Conservation (phyloP, 2,113 vertebrate species). For the Corydoras sp. region DNA sequence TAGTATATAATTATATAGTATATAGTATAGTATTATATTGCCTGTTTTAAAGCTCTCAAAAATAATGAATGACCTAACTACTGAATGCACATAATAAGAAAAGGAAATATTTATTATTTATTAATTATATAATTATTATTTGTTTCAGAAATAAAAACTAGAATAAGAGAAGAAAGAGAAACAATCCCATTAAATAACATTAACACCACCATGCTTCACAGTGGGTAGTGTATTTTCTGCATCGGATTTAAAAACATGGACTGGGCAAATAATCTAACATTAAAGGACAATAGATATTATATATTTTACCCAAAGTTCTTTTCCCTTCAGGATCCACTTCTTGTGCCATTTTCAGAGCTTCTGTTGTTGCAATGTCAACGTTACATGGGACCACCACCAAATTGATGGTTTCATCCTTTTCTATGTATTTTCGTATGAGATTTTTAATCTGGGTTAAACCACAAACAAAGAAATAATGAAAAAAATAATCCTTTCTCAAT, state of each 20-base stretch:
- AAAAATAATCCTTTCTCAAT: background rate
- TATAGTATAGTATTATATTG: too few species aligned
- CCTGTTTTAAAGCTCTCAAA: too few species aligned
- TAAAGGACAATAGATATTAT: background rate
- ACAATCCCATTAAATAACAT: too few species aligned
- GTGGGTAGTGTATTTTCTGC: too few species aligned
- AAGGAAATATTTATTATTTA: too few species aligned
- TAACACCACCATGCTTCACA: too few species aligned
- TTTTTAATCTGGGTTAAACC: slow-evolving; percentile 60
- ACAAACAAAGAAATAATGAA: background rate
- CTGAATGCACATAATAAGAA: too few species aligned
- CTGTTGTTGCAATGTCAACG: slow-evolving; percentile 77
- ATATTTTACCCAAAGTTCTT: slow-evolving; percentile 69
- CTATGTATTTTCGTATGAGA: slow-evolving; percentile 62
- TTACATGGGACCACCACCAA: slow-evolving; percentile 75
- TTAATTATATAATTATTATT: too few species aligned
- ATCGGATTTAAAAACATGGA: background rate
- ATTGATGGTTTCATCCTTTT: slow-evolving; percentile 66
- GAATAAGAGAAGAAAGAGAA: too few species aligned
- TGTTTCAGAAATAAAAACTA: too few species aligned
- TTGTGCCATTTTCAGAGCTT: slow-evolving; percentile 75
- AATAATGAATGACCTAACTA: too few species aligned
- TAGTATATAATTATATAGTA: too few species aligned
- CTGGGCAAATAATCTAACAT: background rate
- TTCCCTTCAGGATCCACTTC: slow-evolving; percentile 72